These are phyloP conservation scores for Drosophila birchii DNA, from an alignment of 2,888 invertebrate genomes.

Conservation along the genomic window DNA sequence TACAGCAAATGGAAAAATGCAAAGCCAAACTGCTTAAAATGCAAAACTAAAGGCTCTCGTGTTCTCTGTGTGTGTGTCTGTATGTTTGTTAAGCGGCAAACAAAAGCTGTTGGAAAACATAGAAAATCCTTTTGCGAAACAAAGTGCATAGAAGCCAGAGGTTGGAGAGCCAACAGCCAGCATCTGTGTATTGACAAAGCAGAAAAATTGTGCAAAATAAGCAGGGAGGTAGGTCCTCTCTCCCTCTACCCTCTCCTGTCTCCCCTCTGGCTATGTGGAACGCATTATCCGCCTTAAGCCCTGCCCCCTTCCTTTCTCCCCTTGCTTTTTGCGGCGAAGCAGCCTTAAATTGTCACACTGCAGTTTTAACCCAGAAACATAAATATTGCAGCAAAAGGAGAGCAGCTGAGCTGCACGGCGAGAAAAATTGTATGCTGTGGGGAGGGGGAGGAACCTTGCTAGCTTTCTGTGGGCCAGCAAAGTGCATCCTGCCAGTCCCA, in stretches of 20 bases:
- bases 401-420: background rate
- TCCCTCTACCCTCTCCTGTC: constrained; percentile 37
- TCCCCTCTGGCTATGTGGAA: constrained; percentile 3
- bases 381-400: constrained; percentile 58
- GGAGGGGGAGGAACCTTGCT: background rate
- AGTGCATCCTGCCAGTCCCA: background rate
- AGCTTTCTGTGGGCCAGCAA: background rate
- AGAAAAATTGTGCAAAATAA: constrained; percentile 47
- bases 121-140: constrained; percentile 78
- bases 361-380: constrained; percentile 77
- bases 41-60: constrained; percentile 74
- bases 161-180: constrained; percentile 8
- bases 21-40: constrained; percentile 69
- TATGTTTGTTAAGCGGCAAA: constrained; percentile 65
- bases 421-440: background rate
- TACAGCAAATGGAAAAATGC: constrained; percentile 36
- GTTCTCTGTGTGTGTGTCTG: background rate
- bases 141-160: constrained; percentile 56
- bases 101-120: constrained; percentile 74
- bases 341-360: constrained; percentile 60
- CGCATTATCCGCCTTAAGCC: constrained; percentile 25
- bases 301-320: too few relatives aligned
- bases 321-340: constrained; percentile 11
- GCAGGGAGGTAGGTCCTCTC: constrained; percentile 21
- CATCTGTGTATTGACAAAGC: constrained; percentile 62